phyloP scores from a whole-genome alignment of 2,797 vertebrate genomes.

The Peromyscus melanophrys region DNA sequence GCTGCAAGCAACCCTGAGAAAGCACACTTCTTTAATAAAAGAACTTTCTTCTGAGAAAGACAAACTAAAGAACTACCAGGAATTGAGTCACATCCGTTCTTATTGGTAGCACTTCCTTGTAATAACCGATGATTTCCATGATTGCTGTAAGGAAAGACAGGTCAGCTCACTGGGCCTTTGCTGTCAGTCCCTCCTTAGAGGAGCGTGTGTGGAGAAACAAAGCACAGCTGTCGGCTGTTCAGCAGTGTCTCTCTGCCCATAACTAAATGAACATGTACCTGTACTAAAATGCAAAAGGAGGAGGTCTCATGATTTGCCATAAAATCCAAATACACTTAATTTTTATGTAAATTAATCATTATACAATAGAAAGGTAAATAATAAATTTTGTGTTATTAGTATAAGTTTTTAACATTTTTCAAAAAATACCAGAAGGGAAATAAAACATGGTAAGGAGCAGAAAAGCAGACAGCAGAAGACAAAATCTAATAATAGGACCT shows the following conservation, averaged over 20 bases:
- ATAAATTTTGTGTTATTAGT: conserved; percentile 2
- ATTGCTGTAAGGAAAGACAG: not conserved
- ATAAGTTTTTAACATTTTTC: conserved; percentile 18
- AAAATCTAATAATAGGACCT: not conserved
- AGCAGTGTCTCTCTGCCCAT: not conserved
- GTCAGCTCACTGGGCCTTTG: not conserved
- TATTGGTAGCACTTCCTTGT: not conserved
- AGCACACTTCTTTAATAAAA: not conserved
- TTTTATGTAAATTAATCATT: conserved; percentile 5
- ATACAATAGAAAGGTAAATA: conserved; percentile 14
- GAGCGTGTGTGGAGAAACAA: not conserved
- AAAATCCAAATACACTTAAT: conserved; percentile 16
- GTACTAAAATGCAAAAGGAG: not conserved
- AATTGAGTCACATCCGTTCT: not conserved
- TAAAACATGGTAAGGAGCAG: not conserved
- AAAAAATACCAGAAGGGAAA: conserved; percentile 36
- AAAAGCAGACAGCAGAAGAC: not conserved
- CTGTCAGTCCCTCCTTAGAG: not conserved
- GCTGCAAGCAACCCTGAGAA: not conserved
- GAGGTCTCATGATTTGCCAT: not conserved
- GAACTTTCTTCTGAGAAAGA: conserved; percentile 41
- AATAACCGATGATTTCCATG: not conserved
- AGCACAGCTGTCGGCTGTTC: not conserved
- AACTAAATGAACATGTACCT: not conserved
- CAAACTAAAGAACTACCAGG: not conserved